phyloP scores from a whole-genome alignment of 2,888 invertebrate species.

The Galerucella calmariensis region DNA sequence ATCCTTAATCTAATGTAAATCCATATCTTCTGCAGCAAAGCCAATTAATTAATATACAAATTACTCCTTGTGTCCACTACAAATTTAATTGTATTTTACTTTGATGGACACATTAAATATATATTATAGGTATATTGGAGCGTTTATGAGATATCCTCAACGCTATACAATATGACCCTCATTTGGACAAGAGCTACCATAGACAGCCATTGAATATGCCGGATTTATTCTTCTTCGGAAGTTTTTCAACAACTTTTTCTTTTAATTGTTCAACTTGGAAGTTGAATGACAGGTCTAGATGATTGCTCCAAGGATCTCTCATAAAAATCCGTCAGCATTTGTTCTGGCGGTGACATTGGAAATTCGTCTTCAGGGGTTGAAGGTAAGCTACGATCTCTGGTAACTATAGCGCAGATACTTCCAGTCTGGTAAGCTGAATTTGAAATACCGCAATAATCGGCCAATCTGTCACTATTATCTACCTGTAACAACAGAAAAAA shows the following conservation, averaged over 20 bases:
- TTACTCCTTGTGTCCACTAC: neutral
- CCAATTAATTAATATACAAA: neutral
- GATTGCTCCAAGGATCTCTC: slow-evolving; percentile 74
- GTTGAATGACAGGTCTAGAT: slow-evolving; percentile 73
- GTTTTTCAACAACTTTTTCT: neutral
- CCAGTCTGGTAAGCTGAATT: slow-evolving; percentile 66
- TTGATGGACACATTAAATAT: neutral
- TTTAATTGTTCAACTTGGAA: slow-evolving; percentile 65
- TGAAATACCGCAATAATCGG: slow-evolving; percentile 66
- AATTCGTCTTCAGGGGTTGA: slow-evolving; percentile 49
- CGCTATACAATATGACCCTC: neutral
- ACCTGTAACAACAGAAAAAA: slow-evolving; percentile 67
- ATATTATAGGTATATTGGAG: neutral
- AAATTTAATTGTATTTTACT: neutral
- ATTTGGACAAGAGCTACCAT: neutral
- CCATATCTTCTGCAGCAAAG: neutral
- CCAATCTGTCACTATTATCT: slow-evolving; percentile 67
- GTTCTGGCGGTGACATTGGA: slow-evolving; percentile 70
- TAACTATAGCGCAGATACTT: slow-evolving; percentile 70
- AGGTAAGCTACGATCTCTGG: slow-evolving; percentile 61
- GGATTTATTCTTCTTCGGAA: neutral
- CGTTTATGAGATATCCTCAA: neutral
- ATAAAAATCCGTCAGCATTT: slow-evolving; percentile 74
- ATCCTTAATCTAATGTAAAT: neutral
- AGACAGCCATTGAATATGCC: neutral